Evolutionary conservation across 2,113 vertebrate genomes (phyloP).

Genomic region (Noctilio leporinus): DNA sequence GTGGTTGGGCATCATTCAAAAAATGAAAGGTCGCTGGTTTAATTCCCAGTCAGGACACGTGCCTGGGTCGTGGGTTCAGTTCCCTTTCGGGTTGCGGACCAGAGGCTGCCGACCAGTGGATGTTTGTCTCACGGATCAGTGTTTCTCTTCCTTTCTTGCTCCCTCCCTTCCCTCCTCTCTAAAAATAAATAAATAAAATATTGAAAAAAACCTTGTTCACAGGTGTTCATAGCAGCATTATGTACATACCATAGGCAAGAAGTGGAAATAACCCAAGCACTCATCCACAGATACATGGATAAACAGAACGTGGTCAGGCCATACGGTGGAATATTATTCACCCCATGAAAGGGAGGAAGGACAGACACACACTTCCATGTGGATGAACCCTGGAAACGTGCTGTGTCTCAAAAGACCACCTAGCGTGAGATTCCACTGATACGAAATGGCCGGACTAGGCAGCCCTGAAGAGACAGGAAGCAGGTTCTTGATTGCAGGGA

Average conservation of each 20-base stretch:
- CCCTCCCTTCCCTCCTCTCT: too few relatives aligned
- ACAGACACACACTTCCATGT: fast-evolving
- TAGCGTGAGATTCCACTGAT: neutral
- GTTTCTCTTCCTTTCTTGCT: too few relatives aligned
- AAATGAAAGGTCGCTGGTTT: too few relatives aligned
- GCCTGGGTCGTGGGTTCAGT: too few relatives aligned
- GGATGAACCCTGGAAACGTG: neutral
- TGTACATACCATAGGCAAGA: fast-evolving
- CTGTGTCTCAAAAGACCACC: neutral
- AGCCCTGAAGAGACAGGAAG: neutral
- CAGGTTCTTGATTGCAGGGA: neutral
- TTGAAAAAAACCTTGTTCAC: neutral
- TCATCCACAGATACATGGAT: neutral
- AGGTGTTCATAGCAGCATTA: fast-evolving
- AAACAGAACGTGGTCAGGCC: neutral
- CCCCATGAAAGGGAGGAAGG: neutral
- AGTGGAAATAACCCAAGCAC: too few relatives aligned
- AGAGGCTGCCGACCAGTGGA: too few relatives aligned
- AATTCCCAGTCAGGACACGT: too few relatives aligned
- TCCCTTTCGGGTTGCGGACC: too few relatives aligned
- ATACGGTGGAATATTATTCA: neutral
- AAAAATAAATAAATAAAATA: too few relatives aligned
- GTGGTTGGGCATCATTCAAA: too few relatives aligned
- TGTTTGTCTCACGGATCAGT: too few relatives aligned
- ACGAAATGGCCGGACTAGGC: neutral